phyloP scores from a whole-genome alignment of 2,113 vertebrate genomes.

The Chlamydotis undulata region DNA sequence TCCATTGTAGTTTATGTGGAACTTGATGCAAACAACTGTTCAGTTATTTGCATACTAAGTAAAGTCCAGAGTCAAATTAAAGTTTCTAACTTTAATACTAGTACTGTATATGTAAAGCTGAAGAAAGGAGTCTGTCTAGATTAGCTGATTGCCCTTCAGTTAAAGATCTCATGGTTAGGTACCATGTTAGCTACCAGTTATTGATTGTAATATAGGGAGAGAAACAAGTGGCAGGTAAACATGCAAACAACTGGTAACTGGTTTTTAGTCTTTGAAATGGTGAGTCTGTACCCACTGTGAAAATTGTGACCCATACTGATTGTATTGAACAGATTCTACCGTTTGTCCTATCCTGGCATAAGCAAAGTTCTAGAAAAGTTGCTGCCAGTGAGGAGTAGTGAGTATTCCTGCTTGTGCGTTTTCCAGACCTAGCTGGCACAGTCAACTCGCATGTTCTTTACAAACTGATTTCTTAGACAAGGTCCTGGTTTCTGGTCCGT shows the following conservation, averaged over 20 bases:
- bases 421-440: accelerated
- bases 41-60: background rate
- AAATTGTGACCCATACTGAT: background rate
- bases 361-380: background rate
- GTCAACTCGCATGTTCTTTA: accelerated
- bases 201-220: background rate
- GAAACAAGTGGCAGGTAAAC: background rate
- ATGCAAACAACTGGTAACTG: background rate
- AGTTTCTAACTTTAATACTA: slow-evolving; percentile 5
- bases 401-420: background rate
- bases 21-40: background rate
- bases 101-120: background rate
- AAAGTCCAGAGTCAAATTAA: background rate
- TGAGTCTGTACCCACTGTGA: background rate
- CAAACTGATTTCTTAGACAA: background rate
- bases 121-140: background rate
- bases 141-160: background rate
- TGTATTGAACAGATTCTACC: background rate
- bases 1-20: background rate
- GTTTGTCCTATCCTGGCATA: background rate
- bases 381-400: background rate
- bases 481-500: background rate
- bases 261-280: background rate
- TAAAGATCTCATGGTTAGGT: background rate
- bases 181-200: background rate